These are phyloP conservation scores for Polymixis flavicincta DNA, from an alignment of 2,888 invertebrate species.

Conservation along the genomic window DNA sequence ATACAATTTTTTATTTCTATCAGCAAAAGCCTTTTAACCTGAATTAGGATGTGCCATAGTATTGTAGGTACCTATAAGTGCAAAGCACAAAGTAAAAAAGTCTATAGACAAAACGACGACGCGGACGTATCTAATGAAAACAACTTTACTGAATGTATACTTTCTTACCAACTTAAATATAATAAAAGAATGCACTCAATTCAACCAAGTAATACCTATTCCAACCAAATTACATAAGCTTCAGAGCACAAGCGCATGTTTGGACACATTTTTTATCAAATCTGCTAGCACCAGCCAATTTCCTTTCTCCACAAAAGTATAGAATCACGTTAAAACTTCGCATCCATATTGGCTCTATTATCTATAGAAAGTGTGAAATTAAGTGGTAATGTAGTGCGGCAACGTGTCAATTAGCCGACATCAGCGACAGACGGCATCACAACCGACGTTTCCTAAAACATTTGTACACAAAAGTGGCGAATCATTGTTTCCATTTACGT, in stretches of 20 bases:
- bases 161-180: background rate
- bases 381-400: constrained; percentile 83
- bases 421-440: constrained; percentile 78
- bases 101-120: too few species aligned
- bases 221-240: constrained; percentile 31
- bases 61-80: too few species aligned
- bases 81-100: too few species aligned
- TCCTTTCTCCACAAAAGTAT: constrained; percentile 75
- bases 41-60: background rate
- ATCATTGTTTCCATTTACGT: constrained; percentile 88
- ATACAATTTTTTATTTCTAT: background rate
- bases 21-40: background rate
- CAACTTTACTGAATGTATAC: background rate
- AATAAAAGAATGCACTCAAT: constrained; percentile 19
- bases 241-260: constrained; percentile 21
- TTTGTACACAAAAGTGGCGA: constrained; percentile 86
- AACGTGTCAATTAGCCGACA: constrained; percentile 84
- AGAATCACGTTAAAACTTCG: constrained; percentile 73
- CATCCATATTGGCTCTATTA: constrained; percentile 73
- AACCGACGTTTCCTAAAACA: constrained; percentile 85
- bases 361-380: constrained; percentile 87
- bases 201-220: constrained; percentile 16
- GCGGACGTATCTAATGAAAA: too few species aligned
- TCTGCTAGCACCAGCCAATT: constrained; percentile 64
- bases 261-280: constrained; percentile 59